phyloP scores from a whole-genome alignment of 2,113 vertebrate species.

The Bagarius yarrelli region DNA sequence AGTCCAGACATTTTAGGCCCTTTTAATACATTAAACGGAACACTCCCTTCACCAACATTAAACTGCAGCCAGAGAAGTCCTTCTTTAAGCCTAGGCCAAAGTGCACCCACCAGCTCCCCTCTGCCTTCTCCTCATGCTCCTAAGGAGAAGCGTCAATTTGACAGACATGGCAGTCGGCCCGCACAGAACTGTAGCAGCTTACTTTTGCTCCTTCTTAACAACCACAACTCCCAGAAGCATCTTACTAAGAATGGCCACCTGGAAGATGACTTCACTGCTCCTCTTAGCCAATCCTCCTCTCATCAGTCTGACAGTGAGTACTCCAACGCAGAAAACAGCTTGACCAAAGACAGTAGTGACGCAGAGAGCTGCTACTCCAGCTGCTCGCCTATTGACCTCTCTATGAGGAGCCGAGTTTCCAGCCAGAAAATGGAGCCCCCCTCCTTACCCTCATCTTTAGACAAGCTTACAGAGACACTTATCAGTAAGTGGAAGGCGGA shows the following conservation, averaged over 20 bases:
- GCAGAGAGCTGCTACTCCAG: conserved; percentile 92
- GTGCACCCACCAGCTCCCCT: conserved; percentile 63
- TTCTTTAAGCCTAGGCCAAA: conserved; percentile 71
- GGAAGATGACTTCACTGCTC: conserved; percentile 73
- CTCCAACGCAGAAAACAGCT: conserved; percentile 86
- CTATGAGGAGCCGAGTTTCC: conserved; percentile 79
- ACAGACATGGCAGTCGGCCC: conserved; percentile 78
- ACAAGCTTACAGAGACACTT: conserved; percentile 90
- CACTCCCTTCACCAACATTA: conserved; percentile 70
- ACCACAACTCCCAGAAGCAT: conserved; percentile 85
- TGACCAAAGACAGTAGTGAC: conserved; percentile 92
- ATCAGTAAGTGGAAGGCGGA: conserved; percentile 93
- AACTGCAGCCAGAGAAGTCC: conserved; percentile 71
- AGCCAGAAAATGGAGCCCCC: conserved; percentile 67
- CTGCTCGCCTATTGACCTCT: conserved; percentile 94
- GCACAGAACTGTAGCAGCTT: conserved; percentile 89
- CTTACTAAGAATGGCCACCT: conserved; percentile 78
- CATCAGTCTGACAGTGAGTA: conserved; percentile 86
- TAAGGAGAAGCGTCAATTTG: conserved; percentile 80
- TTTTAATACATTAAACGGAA: conserved; percentile 78
- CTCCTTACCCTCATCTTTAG: conserved; percentile 77
- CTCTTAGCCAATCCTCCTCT: conserved; percentile 82
- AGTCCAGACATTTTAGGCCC: conserved; percentile 77
- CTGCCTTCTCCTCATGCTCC: conserved; percentile 60
- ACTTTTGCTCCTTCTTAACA: conserved; percentile 92